phyloP scores from a whole-genome alignment of 2,888 invertebrate species.

The Acanthosoma haemorrhoidale region DNA sequence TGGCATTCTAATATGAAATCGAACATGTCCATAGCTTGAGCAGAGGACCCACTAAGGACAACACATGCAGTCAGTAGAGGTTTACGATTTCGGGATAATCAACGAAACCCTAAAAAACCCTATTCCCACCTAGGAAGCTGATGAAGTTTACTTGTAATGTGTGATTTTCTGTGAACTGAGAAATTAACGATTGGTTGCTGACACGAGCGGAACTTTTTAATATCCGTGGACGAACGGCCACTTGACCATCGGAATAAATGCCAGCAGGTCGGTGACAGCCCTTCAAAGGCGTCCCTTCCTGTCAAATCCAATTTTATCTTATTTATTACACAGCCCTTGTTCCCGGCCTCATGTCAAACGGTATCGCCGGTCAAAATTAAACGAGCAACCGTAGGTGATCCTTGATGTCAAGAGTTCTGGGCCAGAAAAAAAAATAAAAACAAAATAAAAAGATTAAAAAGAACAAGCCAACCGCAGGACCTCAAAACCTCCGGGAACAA shows the following conservation, averaged over 20 bases:
- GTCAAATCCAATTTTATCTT: conserved; percentile 5
- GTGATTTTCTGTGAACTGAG: too few relatives aligned
- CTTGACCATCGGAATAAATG: background rate
- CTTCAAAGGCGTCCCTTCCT: background rate
- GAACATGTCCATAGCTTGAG: too few relatives aligned
- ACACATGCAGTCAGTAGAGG: too few relatives aligned
- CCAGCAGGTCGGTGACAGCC: background rate
- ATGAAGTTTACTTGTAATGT: too few relatives aligned
- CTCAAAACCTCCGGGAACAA: background rate
- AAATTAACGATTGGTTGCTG: too few relatives aligned
- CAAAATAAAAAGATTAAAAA: background rate
- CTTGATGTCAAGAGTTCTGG: background rate
- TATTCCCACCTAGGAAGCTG: too few relatives aligned
- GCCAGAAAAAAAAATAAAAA: background rate
- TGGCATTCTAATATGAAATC: too few relatives aligned
- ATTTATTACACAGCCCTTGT: conserved; percentile 7
- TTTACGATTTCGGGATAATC: too few relatives aligned
- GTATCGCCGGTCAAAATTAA: background rate
- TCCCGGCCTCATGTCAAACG: background rate
- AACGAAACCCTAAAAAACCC: too few relatives aligned
- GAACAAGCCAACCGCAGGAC: background rate
- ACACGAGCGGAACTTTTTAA: background rate
- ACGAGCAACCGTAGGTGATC: too few relatives aligned
- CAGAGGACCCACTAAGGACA: too few relatives aligned
- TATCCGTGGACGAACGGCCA: background rate